Percentiles rank a stretch among this genome's conserved stretches.
phyloP scores from a whole-genome alignment of 1,140 invertebrate genomes.

The Galleria mellonella region DNA sequence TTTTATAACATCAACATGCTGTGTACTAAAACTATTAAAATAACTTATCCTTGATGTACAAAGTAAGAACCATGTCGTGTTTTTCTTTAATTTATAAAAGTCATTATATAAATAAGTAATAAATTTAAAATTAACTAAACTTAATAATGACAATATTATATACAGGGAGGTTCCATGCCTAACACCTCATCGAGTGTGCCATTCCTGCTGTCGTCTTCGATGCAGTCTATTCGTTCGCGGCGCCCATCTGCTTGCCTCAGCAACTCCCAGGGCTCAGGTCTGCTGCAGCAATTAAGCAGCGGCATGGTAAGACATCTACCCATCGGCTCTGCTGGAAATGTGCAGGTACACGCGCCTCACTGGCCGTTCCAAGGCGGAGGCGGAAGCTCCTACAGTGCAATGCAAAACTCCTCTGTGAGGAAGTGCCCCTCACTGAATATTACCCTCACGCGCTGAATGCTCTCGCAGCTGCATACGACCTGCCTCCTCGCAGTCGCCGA shows the following conservation, averaged over 20 bases:
- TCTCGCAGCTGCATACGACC: not conserved
- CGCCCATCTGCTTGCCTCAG: slow-evolving; percentile 81
- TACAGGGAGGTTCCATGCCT: slow-evolving; percentile 88
- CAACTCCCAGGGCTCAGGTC: slow-evolving; percentile 81
- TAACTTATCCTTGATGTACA: no score
- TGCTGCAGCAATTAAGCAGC: slow-evolving; percentile 88
- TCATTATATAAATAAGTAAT: not conserved
- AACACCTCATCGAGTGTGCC: slow-evolving; percentile 91
- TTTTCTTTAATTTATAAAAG: no score
- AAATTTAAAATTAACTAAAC: not conserved
- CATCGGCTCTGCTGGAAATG: slow-evolving; percentile 75
- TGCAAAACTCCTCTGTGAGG: slow-evolving; percentile 78
- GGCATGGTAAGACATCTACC: slow-evolving; percentile 74
- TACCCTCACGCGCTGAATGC: slow-evolving; percentile 71
- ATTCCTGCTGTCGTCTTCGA: slow-evolving; percentile 86
- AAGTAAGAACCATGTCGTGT: no score
- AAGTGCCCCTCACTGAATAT: slow-evolving; percentile 83
- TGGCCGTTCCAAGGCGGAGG: slow-evolving; percentile 79
- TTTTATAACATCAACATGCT: no score
- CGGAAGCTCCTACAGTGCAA: slow-evolving; percentile 66
- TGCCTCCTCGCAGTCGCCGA: not conserved
- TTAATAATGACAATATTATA: slow-evolving; percentile 14
- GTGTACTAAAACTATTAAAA: no score
- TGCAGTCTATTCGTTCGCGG: slow-evolving; percentile 87
- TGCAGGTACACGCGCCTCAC: slow-evolving; percentile 76